Percentiles rank a stretch among this genome's conserved stretches.
Conservation (phyloP, 92 coral and sea anemone species). For the Isaurus tuberculatus region DNA sequence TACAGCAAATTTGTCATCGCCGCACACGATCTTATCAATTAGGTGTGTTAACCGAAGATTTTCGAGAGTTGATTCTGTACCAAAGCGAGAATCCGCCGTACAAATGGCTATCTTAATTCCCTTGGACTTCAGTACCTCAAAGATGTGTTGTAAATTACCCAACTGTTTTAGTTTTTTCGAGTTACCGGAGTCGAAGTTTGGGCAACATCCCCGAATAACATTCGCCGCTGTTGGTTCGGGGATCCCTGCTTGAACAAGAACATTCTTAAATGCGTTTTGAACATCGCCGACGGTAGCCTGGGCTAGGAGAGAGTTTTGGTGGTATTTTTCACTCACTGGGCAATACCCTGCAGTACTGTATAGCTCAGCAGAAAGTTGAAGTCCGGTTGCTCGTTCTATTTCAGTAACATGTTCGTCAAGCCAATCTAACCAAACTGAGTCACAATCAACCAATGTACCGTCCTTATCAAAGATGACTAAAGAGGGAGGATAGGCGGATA, state of each 20-base stretch:
- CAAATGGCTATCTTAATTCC: conserved; percentile 92
- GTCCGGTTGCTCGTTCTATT: conserved; percentile 78
- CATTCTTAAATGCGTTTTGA: conserved; percentile 71
- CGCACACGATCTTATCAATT: conserved; percentile 86
- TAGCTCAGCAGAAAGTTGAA: conserved; percentile 72
- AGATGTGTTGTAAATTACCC: conserved; percentile 77
- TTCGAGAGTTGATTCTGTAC: conserved; percentile 89
- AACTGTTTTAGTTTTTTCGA: conserved; percentile 68
- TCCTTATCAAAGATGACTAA: conserved; percentile 95
- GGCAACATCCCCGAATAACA: conserved; percentile 78
- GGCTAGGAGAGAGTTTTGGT: conserved; percentile 82
- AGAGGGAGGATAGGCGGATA: conserved; percentile 49
- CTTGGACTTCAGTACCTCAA: conserved; percentile 70
- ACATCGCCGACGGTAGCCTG: conserved; percentile 89
- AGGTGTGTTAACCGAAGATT: conserved; percentile 72
- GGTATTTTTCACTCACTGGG: conserved; percentile 61
- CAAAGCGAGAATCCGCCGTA: conserved; percentile 85
- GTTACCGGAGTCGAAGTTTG: conserved; percentile 80
- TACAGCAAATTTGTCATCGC: conserved; percentile 79
- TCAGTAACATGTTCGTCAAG: conserved; percentile 76
- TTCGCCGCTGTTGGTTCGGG: conserved; percentile 58
- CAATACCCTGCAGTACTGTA: conserved; percentile 89
- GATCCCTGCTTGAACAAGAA: conserved; percentile 76
- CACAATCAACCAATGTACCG: conserved; percentile 91
- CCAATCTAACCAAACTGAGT: conserved; percentile 96